Evolutionary conservation across 1,140 invertebrate species (phyloP), one percentile per base, ranked within the genome.

Genomic region (Campoletis sonorensis): DNA sequence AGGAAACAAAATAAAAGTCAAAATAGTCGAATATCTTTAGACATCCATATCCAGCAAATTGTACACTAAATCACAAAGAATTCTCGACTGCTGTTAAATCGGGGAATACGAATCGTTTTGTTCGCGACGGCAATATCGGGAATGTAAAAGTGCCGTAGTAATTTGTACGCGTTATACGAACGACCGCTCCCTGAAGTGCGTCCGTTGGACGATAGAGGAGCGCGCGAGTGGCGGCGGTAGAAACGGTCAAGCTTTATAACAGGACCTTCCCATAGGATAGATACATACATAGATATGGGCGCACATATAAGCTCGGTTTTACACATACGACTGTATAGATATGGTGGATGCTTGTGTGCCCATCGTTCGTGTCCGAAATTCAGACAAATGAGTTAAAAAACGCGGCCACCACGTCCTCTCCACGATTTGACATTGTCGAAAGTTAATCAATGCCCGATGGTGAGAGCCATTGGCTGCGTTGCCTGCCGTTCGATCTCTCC

Each of bases 341-440:
- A 64, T 13, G 54, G 18, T 58, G 16, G 18, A 58, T 58, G 21
- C 21, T 23, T 58, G 54, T 58, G 54, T 18, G 54, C 61, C 61
- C 45, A 54, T 75, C 73, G 70, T 26, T 71, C 83, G 80, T 79
- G 73, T 79, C 77, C 73, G 82, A 79, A 79, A 72, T 84, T 77
- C 82, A 84, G 86, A 87, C 85, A 89, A 89, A 90, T 90, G 88
- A 90, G 88, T 89, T 88, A 87, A 89, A 87, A 89, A 88, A 87
- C 88, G 88, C 88, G 85, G 80, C 83, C 85, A 84, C 82, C 81
- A 81, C 79, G 84, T 83, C 76, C 82, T 83, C 80, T 85, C 87
- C 86, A 82, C 87, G 91, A 92, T 92, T 92, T 91, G 91, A 92
- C 90, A 91, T 91, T 91, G 91, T 91, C 91, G 90, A 92, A 92